Evolutionary conservation across 2,888 invertebrate genomes (phyloP).

Genomic region (Ectobius pallidus): DNA sequence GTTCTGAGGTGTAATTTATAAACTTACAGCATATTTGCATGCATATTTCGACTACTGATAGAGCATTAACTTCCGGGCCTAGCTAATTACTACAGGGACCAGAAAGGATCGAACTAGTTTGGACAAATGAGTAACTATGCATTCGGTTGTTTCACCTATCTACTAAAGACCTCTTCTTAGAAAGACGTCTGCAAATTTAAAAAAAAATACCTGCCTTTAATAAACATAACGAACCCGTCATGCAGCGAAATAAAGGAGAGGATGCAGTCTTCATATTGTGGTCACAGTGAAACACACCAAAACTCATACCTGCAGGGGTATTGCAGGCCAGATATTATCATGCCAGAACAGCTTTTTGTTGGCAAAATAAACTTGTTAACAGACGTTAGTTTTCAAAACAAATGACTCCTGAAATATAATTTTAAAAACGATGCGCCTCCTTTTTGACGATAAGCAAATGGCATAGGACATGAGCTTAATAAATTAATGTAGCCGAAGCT

Average conservation of each 20-base stretch:
- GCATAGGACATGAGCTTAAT: constrained; percentile 21
- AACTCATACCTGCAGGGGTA: neutral
- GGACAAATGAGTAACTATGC: no score
- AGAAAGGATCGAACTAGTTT: no score
- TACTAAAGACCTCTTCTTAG: no score
- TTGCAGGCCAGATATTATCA: constrained; percentile 19
- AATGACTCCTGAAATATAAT: constrained; percentile 33
- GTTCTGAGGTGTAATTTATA: no score
- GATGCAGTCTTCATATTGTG: neutral
- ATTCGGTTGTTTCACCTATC: no score
- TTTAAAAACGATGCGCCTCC: constrained; percentile 8
- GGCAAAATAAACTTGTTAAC: constrained; percentile 43
- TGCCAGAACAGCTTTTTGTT: constrained; percentile 35
- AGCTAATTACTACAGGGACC: no score
- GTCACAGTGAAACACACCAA: constrained; percentile 22
- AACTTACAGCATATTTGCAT: no score
- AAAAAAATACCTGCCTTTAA: no score
- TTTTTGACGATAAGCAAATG: constrained; percentile 33
- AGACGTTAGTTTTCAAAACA: constrained; percentile 38
- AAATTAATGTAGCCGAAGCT: constrained; percentile 14
- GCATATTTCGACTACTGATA: no score
- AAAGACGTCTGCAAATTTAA: no score
- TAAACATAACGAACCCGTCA: no score
- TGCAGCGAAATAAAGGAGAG: constrained; percentile 19
- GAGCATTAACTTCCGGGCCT: no score